Percentiles rank a stretch among this genome's conserved stretches.
These are phyloP conservation scores for Cossypha polioptera DNA, from an alignment of 2,797 vertebrate species.

Conservation along the genomic window DNA sequence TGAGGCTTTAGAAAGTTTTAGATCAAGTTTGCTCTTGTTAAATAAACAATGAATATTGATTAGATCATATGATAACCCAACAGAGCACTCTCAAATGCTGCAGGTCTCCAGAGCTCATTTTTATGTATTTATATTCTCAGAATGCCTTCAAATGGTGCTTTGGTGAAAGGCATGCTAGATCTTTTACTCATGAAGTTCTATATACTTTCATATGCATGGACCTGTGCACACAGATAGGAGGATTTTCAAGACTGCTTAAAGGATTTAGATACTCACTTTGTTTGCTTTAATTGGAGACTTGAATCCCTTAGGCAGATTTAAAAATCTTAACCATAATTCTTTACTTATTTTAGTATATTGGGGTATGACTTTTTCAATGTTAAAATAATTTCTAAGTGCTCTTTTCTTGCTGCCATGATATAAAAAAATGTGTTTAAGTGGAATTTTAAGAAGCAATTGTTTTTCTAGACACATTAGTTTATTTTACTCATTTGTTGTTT, in stretches of 20 bases:
- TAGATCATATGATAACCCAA: not conserved
- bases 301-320: not conserved
- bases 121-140: not conserved
- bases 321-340: slow-evolving; percentile 13
- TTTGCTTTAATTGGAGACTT: not conserved
- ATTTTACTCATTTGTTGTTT: not conserved
- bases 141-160: not conserved
- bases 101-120: not conserved
- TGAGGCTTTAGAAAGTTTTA: not conserved
- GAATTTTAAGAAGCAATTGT: not conserved
- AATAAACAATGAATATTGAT: slow-evolving; percentile 28
- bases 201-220: not conserved
- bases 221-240: not conserved
- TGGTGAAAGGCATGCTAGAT: not conserved
- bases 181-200: not conserved
- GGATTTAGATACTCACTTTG: not conserved
- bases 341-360: not conserved
- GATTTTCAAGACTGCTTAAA: not conserved
- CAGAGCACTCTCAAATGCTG: not conserved
- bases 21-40: slow-evolving; percentile 10
- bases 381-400: not conserved
- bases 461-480: not conserved
- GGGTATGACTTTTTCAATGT: not conserved
- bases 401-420: not conserved
- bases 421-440: not conserved